These are phyloP conservation scores for Plagiodera versicolora DNA, from an alignment of 2,888 invertebrate species.

Conservation along the genomic window DNA sequence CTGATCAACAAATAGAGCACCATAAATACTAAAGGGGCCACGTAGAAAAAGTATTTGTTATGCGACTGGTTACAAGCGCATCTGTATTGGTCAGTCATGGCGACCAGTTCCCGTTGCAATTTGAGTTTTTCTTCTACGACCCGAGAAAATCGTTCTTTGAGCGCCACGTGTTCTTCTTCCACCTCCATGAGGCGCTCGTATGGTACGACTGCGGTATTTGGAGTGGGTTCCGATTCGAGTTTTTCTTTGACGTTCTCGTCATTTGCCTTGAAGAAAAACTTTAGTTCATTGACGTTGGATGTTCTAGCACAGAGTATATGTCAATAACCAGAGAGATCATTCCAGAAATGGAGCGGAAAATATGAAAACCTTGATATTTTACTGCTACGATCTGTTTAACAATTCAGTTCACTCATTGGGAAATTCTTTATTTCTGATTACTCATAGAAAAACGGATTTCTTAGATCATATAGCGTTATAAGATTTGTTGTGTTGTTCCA, in stretches of 20 bases:
- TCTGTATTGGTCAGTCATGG: slow-evolving; percentile 63
- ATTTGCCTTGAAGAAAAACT: slow-evolving; percentile 6
- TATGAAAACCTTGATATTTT: too few relatives aligned
- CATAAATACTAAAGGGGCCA: slow-evolving; percentile 62
- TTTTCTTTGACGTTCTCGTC: slow-evolving; percentile 24
- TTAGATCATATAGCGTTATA: too few relatives aligned
- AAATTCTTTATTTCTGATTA: too few relatives aligned
- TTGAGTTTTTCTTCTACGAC: slow-evolving; percentile 65
- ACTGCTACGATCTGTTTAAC: too few relatives aligned
- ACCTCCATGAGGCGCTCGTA: slow-evolving; percentile 63
- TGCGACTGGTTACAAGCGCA: slow-evolving; percentile 62
- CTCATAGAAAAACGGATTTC: too few relatives aligned
- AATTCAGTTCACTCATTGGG: too few relatives aligned
- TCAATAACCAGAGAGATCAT: too few relatives aligned
- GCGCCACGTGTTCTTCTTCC: slow-evolving; percentile 72
- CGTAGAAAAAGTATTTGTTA: slow-evolving; percentile 62
- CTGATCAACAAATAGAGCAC: slow-evolving; percentile 64
- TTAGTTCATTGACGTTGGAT: too few relatives aligned
- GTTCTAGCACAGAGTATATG: too few relatives aligned
- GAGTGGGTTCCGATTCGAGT: slow-evolving; percentile 46
- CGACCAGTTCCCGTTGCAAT: slow-evolving; percentile 63
- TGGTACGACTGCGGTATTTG: slow-evolving; percentile 38
- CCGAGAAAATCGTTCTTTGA: slow-evolving; percentile 73
- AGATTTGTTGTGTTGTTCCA: too few relatives aligned
- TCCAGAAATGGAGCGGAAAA: too few relatives aligned